Evolutionary conservation across 2,888 invertebrate species (phyloP), one percentile per base, ranked within the genome.

Genomic region (Nysson spinosus): DNA sequence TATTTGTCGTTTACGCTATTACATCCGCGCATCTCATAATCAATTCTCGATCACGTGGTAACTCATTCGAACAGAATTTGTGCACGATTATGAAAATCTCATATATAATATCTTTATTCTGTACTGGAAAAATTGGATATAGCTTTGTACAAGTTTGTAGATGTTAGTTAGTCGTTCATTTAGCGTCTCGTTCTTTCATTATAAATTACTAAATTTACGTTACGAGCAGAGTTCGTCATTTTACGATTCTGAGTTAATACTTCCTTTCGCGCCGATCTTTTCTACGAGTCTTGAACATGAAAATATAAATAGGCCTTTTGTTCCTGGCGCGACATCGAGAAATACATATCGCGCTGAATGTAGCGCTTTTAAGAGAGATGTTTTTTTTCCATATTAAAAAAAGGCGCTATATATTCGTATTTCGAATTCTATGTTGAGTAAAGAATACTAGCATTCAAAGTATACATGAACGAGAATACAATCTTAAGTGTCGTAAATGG

Each of bases 391-490:
- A n/a, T n/a, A n/a, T n/a, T n/a, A n/a, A n/a, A 72, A 72, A 74
- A 67, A 66, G 80, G 57, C 63, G 62, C 71, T 74, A 70, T 69
- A 69, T 56, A 70, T 58, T 57, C 34, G 39, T 60, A 52, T 66
- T 63, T 65, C 69, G 51, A 40, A 65, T 58, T 55, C 65, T 66
- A 75, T 57, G 32, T 78, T 52, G 44, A 42, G 58, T 66, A 72
- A 69, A 77, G 62, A 61, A 72, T 72, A 37, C 57, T 67, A 69
- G 55, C 63, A 63, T 74, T n/a, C 65, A 70, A 75, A 76, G 74
- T 72, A 74, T 75, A 74, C 62, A 67, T 78, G 70, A 69, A 69
- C 69, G 58, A 71, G 57, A 56, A 66, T 69, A 67, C 61, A 64
- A 69, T 68, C 51, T 69, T 72, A 72, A 61, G 68, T 72, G 73